Percentiles rank a stretch among this genome's conserved stretches.
These are phyloP conservation scores for Catostylus mosaicus DNA, from an alignment of 30 jellyfish, hydroid and myxozoan species.

Conservation along the genomic window DNA sequence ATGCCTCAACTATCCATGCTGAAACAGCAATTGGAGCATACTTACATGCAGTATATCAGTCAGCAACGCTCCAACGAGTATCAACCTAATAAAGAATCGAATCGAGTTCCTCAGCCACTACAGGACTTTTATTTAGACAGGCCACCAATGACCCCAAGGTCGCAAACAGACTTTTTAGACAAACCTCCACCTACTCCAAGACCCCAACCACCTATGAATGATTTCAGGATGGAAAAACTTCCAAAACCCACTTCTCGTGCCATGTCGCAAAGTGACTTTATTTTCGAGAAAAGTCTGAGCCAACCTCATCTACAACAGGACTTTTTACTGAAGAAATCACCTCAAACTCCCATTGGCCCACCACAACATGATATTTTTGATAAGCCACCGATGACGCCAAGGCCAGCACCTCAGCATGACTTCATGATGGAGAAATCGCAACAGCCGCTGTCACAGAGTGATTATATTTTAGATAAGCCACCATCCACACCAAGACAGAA, in stretches of 20 bases:
- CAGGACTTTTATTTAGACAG: conserved; percentile 59
- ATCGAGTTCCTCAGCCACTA: conserved; percentile 32
- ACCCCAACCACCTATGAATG: conserved; percentile 51
- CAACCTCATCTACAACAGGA: conserved; percentile 68
- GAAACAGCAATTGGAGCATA: conserved; percentile 56
- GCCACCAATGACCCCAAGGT: conserved; percentile 73
- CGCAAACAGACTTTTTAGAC: conserved; percentile 61
- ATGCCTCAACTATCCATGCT: conserved; percentile 38
- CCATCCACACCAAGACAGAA: conserved; percentile 57
- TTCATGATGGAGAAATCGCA: conserved; percentile 64
- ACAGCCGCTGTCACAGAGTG: conserved; percentile 42
- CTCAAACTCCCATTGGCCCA: conserved; percentile 61
- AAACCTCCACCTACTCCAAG: conserved; percentile 71
- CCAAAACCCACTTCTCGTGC: conserved; percentile 19
- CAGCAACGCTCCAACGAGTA: conserved; percentile 56
- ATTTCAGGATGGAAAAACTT: conserved; percentile 41
- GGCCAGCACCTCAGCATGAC: conserved; percentile 49
- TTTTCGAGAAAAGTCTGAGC: conserved; percentile 41
- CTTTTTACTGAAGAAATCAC: conserved; percentile 55
- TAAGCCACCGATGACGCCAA: conserved; percentile 56
- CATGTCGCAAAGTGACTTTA: conserved; percentile 39
- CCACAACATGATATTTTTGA: conserved; percentile 57
- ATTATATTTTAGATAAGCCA: conserved; percentile 41
- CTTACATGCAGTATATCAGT: conserved; percentile 53
- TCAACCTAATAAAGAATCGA: conserved; percentile 35